Evolutionary conservation across 1,140 invertebrate genomes (phyloP).

Genomic region (Hydropsyche tenuis): DNA sequence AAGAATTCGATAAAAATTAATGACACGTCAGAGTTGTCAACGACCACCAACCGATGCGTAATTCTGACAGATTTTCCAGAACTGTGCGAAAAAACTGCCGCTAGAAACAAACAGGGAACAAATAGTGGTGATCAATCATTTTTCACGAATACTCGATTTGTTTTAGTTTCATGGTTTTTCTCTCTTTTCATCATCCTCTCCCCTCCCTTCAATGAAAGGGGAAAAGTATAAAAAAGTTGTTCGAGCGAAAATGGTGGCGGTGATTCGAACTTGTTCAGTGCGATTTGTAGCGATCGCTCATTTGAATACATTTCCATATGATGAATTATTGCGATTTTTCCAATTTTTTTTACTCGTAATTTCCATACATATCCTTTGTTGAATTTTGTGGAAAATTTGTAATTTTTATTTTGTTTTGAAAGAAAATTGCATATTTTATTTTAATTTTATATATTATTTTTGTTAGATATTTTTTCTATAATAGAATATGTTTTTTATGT

Average conservation of each 20-base stretch:
- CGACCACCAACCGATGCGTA: background rate
- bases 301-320: slow-evolving; percentile 20
- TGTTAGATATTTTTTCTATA: no score
- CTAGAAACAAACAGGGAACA: background rate
- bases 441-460: no score
- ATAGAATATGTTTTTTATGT: no score
- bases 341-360: background rate
- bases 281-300: background rate
- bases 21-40: background rate
- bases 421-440: no score
- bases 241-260: background rate
- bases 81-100: background rate
- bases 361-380: background rate
- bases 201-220: no score
- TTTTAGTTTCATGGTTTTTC: no score
- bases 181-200: no score
- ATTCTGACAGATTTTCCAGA: slow-evolving; percentile 5
- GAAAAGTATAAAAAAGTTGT: no score
- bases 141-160: background rate
- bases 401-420: no score
- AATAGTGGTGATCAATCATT: background rate
- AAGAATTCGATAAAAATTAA: background rate
- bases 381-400: no score
- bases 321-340: background rate
- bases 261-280: background rate